Percentiles rank a stretch among this genome's conserved stretches.
These are phyloP conservation scores for Brachyrhaphis roseni DNA, from an alignment of 2,797 vertebrate species.

Conservation along the genomic window DNA sequence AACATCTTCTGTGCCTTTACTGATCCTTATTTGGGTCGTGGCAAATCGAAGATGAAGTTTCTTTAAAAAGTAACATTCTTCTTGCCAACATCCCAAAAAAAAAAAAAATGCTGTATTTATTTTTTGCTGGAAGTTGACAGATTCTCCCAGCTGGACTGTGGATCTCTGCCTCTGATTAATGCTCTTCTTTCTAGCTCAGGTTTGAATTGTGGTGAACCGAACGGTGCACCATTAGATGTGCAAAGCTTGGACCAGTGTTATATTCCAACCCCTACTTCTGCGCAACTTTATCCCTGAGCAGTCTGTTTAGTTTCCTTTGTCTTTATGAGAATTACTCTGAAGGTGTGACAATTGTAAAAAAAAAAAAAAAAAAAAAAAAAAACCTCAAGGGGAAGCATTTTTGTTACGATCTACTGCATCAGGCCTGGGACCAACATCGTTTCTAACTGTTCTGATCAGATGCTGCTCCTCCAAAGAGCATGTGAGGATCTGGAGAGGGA, in stretches of 20 bases:
- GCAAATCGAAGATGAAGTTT: not conserved
- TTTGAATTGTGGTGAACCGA: not conserved
- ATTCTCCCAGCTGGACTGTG: not conserved
- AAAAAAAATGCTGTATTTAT: too few relatives aligned
- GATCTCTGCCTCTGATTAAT: not conserved
- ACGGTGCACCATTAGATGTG: too few relatives aligned
- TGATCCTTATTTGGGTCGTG: not conserved
- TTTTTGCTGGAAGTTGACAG: not conserved
- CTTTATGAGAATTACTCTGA: not conserved
- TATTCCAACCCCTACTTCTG: not conserved
- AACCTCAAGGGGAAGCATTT: not conserved
- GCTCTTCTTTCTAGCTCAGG: not conserved
- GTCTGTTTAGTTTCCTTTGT: not conserved
- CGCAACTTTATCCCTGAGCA: not conserved
- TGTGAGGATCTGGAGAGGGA: constrained; percentile 94
- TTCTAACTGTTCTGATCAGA: constrained; percentile 77
- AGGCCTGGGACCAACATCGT: not conserved
- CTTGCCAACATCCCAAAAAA: not conserved
- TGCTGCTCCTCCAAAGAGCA: constrained; percentile 93
- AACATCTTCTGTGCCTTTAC: not conserved
- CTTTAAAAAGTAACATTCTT: not conserved
- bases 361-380: not conserved
- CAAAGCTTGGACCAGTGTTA: not conserved
- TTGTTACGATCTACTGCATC: not conserved
- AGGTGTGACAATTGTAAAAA: not conserved